These are phyloP conservation scores for Cryptotis parvus DNA, from an alignment of 2,113 vertebrate genomes.

Conservation along the genomic window DNA sequence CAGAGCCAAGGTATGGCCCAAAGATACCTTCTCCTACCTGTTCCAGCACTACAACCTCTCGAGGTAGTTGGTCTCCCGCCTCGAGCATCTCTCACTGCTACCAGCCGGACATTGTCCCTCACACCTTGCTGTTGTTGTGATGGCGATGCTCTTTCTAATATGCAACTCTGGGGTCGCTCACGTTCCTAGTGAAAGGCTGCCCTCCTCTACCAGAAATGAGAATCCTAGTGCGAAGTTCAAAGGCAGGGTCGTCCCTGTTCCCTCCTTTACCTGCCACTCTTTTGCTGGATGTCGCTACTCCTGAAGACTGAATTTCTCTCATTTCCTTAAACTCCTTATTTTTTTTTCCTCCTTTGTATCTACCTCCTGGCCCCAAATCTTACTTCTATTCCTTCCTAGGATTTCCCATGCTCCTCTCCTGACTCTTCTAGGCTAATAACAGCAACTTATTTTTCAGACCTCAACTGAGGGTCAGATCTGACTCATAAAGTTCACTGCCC, in stretches of 20 bases:
- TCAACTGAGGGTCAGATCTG: not conserved
- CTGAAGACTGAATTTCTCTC: not conserved
- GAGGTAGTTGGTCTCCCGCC: not conserved
- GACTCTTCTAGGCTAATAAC: not conserved
- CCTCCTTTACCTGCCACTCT: not conserved
- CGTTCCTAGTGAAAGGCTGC: not conserved
- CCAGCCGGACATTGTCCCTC: not conserved
- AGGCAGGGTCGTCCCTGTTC: not conserved
- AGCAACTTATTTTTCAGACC: not conserved
- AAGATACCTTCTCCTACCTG: not conserved
- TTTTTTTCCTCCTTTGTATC: not conserved
- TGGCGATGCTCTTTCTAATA: constrained; percentile 2
- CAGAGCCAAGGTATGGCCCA: not conserved
- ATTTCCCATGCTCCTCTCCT: not conserved
- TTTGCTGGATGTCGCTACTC: not conserved
- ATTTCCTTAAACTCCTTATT: not conserved
- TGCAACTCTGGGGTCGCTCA: not conserved
- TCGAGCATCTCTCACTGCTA: not conserved
- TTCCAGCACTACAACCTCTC: not conserved
- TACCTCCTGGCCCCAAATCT: not conserved
- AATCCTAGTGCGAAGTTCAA: not conserved
- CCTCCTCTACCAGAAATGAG: not conserved
- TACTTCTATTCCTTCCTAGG: not conserved
- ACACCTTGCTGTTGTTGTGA: not conserved
- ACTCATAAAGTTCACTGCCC: not conserved